Conservation (phyloP, 2,888 invertebrate genomes). For the Melieria crassipennis region DNA sequence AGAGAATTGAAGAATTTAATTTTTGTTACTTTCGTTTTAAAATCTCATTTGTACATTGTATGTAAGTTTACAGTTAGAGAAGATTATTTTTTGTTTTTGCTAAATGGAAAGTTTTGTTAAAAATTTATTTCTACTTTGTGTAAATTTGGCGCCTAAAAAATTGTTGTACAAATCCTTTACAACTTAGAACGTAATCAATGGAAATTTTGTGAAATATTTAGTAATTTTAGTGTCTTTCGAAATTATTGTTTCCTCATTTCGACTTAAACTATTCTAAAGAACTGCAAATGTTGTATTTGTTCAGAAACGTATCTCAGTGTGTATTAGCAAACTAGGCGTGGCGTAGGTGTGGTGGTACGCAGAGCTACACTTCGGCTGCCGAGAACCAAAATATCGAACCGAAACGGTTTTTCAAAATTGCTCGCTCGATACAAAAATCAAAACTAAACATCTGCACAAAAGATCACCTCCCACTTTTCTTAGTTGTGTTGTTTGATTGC, state of each 20-base stretch:
- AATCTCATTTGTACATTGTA: no score
- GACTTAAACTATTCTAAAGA: conserved; percentile 18
- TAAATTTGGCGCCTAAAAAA: conserved; percentile 10
- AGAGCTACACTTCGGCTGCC: no score
- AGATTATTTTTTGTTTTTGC: background rate
- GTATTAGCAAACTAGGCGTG: conserved; percentile 43
- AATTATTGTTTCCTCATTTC: conserved; percentile 2
- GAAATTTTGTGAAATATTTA: no score
- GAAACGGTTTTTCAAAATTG: no score
- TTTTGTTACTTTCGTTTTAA: conserved; percentile 18
- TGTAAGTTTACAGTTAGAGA: background rate
- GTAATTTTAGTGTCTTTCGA: background rate
- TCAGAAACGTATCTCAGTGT: conserved; percentile 60
- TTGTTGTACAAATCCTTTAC: background rate
- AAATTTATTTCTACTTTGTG: background rate
- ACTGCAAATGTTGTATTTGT: conserved; percentile 50
- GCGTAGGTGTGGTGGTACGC: background rate
- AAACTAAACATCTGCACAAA: no score
- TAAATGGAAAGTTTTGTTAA: background rate
- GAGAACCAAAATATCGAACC: no score
- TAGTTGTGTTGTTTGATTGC: no score
- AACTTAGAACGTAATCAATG: no score
- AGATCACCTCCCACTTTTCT: no score
- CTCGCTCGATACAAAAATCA: no score
- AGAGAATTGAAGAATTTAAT: conserved; percentile 14